Evolutionary conservation across 2,113 vertebrate species (phyloP).

Genomic region (Heloderma charlesbogerti): DNA sequence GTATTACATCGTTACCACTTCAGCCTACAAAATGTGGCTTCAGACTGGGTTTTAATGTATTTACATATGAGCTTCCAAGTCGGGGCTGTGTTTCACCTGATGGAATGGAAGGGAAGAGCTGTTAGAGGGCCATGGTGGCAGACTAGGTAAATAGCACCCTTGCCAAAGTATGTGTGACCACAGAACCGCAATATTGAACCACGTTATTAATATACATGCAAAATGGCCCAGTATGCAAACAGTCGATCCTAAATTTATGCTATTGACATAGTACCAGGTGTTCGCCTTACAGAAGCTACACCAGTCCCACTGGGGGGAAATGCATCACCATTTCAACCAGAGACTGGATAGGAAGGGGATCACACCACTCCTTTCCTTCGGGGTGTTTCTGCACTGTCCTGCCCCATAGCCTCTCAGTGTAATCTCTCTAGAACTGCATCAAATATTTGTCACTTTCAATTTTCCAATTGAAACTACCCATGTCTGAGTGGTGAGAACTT

Average conservation of each 20-base stretch:
- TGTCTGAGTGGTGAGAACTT: neutral
- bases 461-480: too few relatives aligned
- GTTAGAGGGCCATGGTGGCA: neutral
- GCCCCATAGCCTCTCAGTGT: neutral
- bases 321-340: neutral
- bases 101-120: neutral
- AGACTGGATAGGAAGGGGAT: neutral
- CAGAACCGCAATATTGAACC: neutral
- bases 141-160: neutral
- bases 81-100: neutral
- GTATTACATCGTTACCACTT: neutral
- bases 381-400: neutral
- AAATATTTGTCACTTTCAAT: neutral
- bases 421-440: neutral
- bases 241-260: neutral
- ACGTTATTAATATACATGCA: neutral
- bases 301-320: rapidly evolving
- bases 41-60: neutral
- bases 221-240: rapidly evolving
- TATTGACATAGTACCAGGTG: neutral
- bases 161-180: neutral
- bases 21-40: neutral
- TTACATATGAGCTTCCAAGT: neutral
- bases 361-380: too few relatives aligned
- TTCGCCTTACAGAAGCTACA: neutral